Evolutionary conservation across 2,113 vertebrate species (phyloP).

Genomic region (Etheostoma cragini): DNA sequence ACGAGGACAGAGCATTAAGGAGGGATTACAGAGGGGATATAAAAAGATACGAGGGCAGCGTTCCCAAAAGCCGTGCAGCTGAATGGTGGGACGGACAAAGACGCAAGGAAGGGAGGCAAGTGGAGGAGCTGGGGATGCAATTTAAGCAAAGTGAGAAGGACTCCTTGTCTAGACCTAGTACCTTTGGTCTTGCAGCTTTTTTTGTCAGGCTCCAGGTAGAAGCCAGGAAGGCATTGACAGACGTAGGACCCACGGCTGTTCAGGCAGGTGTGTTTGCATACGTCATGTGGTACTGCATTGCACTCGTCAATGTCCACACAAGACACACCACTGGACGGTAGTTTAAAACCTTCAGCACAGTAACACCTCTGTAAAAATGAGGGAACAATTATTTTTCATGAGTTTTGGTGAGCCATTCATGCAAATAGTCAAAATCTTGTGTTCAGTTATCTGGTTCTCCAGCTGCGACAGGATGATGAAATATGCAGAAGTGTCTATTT

Average conservation of each 20-base stretch:
- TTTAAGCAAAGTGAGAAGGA: too few species aligned
- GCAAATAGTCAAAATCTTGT: neutral
- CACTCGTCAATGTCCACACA: constrained; percentile 91
- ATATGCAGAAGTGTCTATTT: too few species aligned
- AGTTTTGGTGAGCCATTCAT: neutral
- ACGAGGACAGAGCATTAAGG: too few species aligned
- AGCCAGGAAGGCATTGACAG: constrained; percentile 88
- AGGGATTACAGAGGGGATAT: too few species aligned
- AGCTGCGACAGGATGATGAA: neutral
- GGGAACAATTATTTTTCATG: neutral
- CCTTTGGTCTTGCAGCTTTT: constrained; percentile 88
- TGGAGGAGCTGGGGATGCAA: too few species aligned
- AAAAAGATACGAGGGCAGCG: too few species aligned
- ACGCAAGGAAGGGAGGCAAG: too few species aligned
- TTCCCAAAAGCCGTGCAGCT: too few species aligned
- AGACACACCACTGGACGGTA: constrained; percentile 59
- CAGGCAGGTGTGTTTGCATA: constrained; percentile 89
- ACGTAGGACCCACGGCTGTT: constrained; percentile 86
- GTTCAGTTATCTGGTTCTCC: neutral
- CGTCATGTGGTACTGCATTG: constrained; percentile 24
- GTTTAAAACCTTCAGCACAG: constrained; percentile 85
- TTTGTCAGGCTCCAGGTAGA: constrained; percentile 86
- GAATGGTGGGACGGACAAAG: too few species aligned
- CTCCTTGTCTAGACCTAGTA: constrained; percentile 51
- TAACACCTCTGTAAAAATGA: constrained; percentile 84